Base-by-base conservation (phyloP, 2,113 vertebrate genomes). In the Ranitomeya imitator region DNA sequence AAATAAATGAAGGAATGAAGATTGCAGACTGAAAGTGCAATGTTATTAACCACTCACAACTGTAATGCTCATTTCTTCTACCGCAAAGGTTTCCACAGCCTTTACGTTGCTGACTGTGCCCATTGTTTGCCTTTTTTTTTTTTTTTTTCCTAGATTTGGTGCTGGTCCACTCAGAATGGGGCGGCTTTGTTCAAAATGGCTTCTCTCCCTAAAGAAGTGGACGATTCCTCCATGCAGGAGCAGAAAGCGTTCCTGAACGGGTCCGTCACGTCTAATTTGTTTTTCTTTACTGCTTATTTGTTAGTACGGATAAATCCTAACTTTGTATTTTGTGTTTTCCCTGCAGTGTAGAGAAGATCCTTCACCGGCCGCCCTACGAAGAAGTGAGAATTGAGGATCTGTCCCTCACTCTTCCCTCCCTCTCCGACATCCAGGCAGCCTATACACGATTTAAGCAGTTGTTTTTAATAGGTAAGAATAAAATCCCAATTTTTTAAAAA, bases 381-480 rank as follows among this genome's bases (percentile, higher is more conserved):
- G 92, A 93, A 12, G 93, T 96, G 91, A 96, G 93, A 92, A 94
- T 90, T 0, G 96, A 97, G 89, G 96, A 97, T 88, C 94, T 98
- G 6, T 95, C 96, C 57, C 94, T 92, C 93, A 95, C 93, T 52
- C 95, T 97, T 86, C 95, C 97, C 2, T 93, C 95, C 54, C 85
- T 96, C 59, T 95, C 96, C 90, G 97, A 98, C 76, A 95, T 98
- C 90, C 97, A 97, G 92, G 92, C 92, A 69, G 93, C 96, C 0
- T 97, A 97, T 86, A 94, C 90, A 85, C 96, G 91, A 91, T 97
- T 97, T 92, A 97, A 97, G 85, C 96, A 97, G 89, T 94, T 96
- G 11, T 97, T 97, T 92, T 91, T 97, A 67, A 95, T 97, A 91
- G 97, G 97, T 97, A 91, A 95, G 95, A 89, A 26, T 67, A 19